These are phyloP conservation scores for Campoletis raptor DNA, from an alignment of 2,888 invertebrate species.

Conservation along the genomic window DNA sequence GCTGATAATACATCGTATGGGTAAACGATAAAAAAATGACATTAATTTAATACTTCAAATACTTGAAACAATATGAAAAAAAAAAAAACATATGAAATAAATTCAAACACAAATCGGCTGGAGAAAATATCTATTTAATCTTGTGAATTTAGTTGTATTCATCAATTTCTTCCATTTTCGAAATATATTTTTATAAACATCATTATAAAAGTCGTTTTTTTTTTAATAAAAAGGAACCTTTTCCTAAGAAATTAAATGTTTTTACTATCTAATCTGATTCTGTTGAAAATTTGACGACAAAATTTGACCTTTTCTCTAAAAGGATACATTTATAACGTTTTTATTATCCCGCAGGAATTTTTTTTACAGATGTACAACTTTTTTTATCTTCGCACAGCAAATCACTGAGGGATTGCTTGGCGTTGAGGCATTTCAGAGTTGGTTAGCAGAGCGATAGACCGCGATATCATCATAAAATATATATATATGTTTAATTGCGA, in stretches of 20 bases:
- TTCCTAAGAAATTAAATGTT: too few relatives aligned
- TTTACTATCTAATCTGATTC: too few relatives aligned
- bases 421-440: slow-evolving; percentile 77
- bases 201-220: too few relatives aligned
- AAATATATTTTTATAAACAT: too few relatives aligned
- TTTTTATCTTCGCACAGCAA: slow-evolving; percentile 39
- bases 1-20: not conserved
- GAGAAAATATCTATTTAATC: not conserved
- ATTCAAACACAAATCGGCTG: not conserved
- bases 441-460: slow-evolving; percentile 79
- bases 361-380: not conserved
- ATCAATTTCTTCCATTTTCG: too few relatives aligned
- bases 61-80: not conserved
- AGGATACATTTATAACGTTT: not conserved
- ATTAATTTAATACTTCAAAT: not conserved
- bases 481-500: slow-evolving; percentile 28
- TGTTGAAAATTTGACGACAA: not conserved
- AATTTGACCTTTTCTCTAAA: not conserved
- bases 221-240: too few relatives aligned
- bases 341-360: not conserved
- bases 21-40: not conserved
- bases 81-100: not conserved
- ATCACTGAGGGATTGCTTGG: slow-evolving; percentile 75
- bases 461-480: slow-evolving; percentile 68
- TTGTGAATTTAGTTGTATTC: too few relatives aligned